Evolutionary conservation across 2,888 invertebrate genomes (phyloP), one percentile per base, ranked within the genome.

Genomic region (Amorpha juglandis): DNA sequence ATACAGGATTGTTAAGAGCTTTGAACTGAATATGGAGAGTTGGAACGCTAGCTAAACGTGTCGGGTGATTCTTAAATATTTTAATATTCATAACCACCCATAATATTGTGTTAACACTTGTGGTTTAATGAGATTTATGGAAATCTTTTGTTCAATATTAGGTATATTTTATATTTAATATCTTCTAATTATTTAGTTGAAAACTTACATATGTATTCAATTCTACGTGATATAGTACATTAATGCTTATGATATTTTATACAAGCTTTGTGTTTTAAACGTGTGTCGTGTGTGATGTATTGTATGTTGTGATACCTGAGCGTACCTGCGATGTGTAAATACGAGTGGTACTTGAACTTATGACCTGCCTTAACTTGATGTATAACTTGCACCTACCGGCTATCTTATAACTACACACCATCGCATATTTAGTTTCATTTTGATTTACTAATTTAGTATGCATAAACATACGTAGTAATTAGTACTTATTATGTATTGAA

Each of bases 1-100:
- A 70, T 77, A 79, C 78, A 77, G 73, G 73, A 80, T 73, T 79
- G 79, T 80, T 81, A 77, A 73, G 74, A 76, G 73, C 78, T 80
- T 77, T 75, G 70, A 77, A 73, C 78, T 80, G 72, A 79, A 81
- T 81, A 84, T 79, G 82, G 78, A 80, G 78, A 73, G 73, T 63
- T 75, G 71, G n/a, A 73, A 70, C 74, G 76, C 75, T 74, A 75
- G 72, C 68, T 71, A 75, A 74, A 75, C 77, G 70, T 74, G 76
- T 75, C 71, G 72, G 77, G 80, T 83, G 82, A 82, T 78, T 81
- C 77, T 77, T 77, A 68, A 73, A 68, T 72, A 68, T 71, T 74
- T 72, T 71, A 71, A 72, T 72, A 72, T 73, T 69, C 65, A 55
- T 65, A 58, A 58, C 16, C 12, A n/a, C n/a, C 16, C 12, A 19